Evolutionary conservation across 2,797 vertebrate species (phyloP).

Genomic region (Perodicticus potto): DNA sequence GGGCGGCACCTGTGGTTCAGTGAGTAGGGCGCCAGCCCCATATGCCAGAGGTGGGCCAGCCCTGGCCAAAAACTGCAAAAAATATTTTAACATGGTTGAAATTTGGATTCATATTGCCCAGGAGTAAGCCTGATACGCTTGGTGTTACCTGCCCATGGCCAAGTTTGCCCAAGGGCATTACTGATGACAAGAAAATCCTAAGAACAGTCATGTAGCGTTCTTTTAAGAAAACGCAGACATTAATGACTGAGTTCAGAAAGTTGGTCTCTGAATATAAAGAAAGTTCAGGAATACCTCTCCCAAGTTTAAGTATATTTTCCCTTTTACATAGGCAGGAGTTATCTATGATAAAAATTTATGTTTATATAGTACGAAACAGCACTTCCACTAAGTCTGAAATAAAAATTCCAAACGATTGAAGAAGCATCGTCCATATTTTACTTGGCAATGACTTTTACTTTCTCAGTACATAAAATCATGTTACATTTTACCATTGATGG

Average conservation of each 20-base stretch:
- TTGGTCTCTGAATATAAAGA: background rate
- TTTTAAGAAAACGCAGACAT: background rate
- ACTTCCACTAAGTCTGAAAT: slow-evolving; percentile 6
- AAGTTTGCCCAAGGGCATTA: background rate
- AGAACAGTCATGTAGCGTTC: background rate
- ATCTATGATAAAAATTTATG: slow-evolving; percentile 43
- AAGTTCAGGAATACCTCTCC: background rate
- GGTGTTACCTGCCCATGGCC: accelerated
- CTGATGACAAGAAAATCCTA: background rate
- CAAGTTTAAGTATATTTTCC: background rate
- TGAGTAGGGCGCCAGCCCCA: too few relatives aligned
- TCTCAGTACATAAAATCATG: slow-evolving; percentile 56
- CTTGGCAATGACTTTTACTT: slow-evolving; percentile 18
- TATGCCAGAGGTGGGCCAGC: too few relatives aligned
- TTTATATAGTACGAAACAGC: background rate
- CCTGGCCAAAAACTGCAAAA: too few relatives aligned
- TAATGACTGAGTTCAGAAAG: background rate
- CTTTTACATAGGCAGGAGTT: background rate
- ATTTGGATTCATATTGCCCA: background rate
- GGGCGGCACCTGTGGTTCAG: too few relatives aligned
- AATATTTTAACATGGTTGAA: background rate
- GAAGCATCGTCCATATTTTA: background rate
- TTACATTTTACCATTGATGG: slow-evolving; percentile 16
- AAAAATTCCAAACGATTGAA: slow-evolving; percentile 55
- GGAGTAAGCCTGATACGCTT: background rate